A percentile compares a stretch with the other conserved stretches of the same genome.
phyloP scores from a whole-genome alignment of 1,140 invertebrate genomes.

The Meteorus sp. region DNA sequence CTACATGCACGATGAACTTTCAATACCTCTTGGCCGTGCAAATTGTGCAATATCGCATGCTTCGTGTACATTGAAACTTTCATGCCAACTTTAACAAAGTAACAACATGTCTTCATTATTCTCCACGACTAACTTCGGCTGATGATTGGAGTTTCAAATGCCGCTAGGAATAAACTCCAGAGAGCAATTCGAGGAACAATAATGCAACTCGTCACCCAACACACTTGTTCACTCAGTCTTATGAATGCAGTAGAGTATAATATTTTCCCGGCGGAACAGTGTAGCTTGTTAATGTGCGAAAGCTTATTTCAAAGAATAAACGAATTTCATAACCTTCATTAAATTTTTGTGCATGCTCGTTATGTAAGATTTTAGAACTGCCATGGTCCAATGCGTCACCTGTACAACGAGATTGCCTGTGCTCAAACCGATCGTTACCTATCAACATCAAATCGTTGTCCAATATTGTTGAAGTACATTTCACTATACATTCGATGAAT shows the following conservation, averaged over 20 bases:
- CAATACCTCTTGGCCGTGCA: background rate
- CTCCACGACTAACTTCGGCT: background rate
- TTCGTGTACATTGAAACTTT: background rate
- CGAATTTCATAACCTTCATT: too few relatives aligned
- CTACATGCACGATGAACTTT: slow-evolving; percentile 5
- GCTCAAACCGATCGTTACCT: slow-evolving; percentile 65
- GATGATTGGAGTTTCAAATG: background rate
- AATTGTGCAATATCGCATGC: background rate
- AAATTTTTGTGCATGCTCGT: background rate
- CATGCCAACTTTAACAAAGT: background rate
- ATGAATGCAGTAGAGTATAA: background rate
- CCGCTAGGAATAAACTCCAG: too few relatives aligned
- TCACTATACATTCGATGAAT: slow-evolving; percentile 79
- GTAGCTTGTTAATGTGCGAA: too few relatives aligned
- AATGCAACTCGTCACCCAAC: background rate
- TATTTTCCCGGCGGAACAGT: background rate
- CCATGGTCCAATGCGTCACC: slow-evolving; percentile 70
- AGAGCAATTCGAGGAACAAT: too few relatives aligned
- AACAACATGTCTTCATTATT: slow-evolving; percentile 6
- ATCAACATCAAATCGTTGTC: slow-evolving; percentile 78
- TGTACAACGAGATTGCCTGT: slow-evolving; percentile 72
- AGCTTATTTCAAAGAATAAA: too few relatives aligned
- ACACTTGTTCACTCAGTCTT: background rate
- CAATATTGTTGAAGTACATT: slow-evolving; percentile 78
- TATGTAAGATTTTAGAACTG: slow-evolving; percentile 66